Evolutionary conservation across 2,113 vertebrate genomes (phyloP).

Genomic region (Scatophagus argus): DNA sequence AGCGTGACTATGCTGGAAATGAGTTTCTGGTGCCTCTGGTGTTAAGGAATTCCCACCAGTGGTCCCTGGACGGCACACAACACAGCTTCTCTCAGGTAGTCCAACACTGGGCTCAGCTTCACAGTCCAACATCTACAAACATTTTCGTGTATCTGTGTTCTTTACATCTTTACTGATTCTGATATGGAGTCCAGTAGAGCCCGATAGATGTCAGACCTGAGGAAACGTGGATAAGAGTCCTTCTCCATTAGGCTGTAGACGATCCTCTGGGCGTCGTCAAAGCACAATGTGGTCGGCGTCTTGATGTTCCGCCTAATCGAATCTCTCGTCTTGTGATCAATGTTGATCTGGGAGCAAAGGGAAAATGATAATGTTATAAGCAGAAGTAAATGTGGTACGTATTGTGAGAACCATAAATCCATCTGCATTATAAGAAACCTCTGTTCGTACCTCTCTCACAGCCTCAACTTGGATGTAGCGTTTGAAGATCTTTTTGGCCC

Average conservation of each 20-base stretch:
- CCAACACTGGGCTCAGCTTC: conserved; percentile 1
- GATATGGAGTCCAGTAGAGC: conserved; percentile 86
- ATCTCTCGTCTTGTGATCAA: conserved; percentile 89
- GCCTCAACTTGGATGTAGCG: conserved; percentile 81
- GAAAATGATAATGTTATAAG: neutral
- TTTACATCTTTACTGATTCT: conserved; percentile 73
- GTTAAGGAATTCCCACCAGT: neutral
- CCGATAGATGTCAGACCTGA: conserved; percentile 89
- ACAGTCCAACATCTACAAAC: conserved; percentile 4
- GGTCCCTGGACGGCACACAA: neutral
- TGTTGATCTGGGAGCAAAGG: conserved; percentile 87
- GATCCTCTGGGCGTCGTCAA: conserved; percentile 89
- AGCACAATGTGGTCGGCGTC: conserved; percentile 83
- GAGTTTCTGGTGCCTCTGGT: neutral
- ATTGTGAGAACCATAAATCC: neutral
- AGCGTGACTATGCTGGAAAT: neutral
- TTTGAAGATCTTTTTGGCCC: conserved; percentile 86
- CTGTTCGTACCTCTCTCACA: conserved; percentile 82
- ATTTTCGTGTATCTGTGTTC: neutral
- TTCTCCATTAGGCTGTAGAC: conserved; percentile 90
- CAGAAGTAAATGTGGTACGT: neutral
- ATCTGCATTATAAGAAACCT: neutral
- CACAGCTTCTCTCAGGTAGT: conserved; percentile 16
- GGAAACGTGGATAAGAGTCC: conserved; percentile 90
- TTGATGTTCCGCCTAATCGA: conserved; percentile 82